Percentiles rank a stretch among this genome's conserved stretches.
Conservation (phyloP, 2,797 vertebrate species). For the Zalophus californianus region DNA sequence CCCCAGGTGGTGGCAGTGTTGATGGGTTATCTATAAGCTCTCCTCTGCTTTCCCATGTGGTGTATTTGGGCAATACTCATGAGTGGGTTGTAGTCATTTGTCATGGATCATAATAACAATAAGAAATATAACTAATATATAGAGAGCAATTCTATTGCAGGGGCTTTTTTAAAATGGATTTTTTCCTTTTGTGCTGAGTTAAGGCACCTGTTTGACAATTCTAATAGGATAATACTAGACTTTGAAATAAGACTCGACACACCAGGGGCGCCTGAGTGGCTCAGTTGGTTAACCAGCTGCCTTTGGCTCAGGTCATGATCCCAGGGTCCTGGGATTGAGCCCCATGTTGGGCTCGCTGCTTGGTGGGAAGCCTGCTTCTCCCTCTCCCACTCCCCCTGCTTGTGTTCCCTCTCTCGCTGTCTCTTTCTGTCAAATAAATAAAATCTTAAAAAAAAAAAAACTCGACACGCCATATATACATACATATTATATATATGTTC, state of each 20-base stretch:
- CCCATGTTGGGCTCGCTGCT: no score
- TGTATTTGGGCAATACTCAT: neutral
- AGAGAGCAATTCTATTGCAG: neutral
- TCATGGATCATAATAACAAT: neutral
- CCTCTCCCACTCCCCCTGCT: no score
- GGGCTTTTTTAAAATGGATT: neutral
- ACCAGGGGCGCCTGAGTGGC: neutral
- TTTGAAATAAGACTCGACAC: neutral
- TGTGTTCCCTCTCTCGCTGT: no score
- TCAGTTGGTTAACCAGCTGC: no score
- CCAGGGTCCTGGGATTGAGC: no score
- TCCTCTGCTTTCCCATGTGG: neutral
- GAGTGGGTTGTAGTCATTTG: neutral
- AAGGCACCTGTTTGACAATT: conserved; percentile 3
- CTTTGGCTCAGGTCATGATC: no score
- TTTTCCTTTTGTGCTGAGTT: conserved; percentile 9
- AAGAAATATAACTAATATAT: neutral
- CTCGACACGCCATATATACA: neutral
- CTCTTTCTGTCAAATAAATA: no score
- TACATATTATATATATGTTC: neutral
- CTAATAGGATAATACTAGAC: neutral
- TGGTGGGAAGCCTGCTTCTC: no score
- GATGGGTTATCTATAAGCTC: neutral
- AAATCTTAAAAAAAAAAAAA: neutral
- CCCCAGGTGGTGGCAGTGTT: neutral